Percentiles rank a stretch among this genome's conserved stretches.
These are phyloP conservation scores for Tenthredo notha DNA, from an alignment of 2,888 invertebrate species.

Conservation along the genomic window DNA sequence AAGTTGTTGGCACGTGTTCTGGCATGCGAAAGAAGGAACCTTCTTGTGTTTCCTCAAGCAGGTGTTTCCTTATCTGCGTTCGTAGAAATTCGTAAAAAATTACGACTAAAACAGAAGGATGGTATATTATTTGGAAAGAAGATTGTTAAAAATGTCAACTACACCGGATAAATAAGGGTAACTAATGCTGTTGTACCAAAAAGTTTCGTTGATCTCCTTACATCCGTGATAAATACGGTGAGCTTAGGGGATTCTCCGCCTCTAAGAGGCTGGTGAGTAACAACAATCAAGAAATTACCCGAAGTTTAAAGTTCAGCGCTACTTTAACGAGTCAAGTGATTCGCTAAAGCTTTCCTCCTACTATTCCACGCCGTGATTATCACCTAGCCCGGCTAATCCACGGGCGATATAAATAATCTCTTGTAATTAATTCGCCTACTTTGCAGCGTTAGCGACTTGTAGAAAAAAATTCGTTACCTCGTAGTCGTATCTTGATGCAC, in stretches of 20 bases:
- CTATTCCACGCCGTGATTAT: conserved; percentile 28
- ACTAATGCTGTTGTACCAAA: background rate
- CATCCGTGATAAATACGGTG: background rate
- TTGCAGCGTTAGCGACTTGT: background rate
- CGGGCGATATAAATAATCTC: conserved; percentile 61
- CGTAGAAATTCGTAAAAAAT: background rate
- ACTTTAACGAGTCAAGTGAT: conserved; percentile 59
- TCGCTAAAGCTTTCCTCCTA: conserved; percentile 33
- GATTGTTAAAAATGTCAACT: background rate
- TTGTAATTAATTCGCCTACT: conserved; percentile 59
- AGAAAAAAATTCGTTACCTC: background rate
- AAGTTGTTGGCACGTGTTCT: conserved; percentile 40
- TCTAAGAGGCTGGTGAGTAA: conserved; percentile 51
- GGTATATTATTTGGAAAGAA: background rate
- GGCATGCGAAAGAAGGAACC: conserved; percentile 8
- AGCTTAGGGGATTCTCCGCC: background rate
- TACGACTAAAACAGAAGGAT: background rate
- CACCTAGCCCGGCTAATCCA: conserved; percentile 34
- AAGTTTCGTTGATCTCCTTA: conserved; percentile 23
- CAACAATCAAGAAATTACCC: conserved; percentile 62
- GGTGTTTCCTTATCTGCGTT: conserved; percentile 28
- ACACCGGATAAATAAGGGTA: background rate
- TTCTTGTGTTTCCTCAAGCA: background rate
- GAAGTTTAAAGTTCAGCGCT: conserved; percentile 59
- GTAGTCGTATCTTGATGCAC: background rate